A percentile compares a stretch with the other conserved stretches of the same genome.
Evolutionary conservation across 2,888 invertebrate species (phyloP).

Genomic region (Brachypalpus laphriformis): DNA sequence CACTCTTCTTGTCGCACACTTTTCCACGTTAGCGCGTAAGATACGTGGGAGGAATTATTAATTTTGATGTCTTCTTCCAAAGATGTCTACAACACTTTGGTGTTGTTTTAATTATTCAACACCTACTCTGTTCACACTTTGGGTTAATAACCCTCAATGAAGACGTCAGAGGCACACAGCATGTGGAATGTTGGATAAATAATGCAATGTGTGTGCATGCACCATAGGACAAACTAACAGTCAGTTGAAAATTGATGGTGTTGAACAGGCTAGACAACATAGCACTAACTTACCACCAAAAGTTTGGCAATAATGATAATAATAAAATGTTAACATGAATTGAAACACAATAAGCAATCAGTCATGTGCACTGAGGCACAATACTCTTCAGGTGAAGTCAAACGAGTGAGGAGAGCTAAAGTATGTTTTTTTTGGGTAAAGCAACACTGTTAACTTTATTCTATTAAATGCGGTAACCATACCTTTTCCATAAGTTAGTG

Average conservation of each 20-base stretch:
- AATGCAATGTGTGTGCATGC: constrained; percentile 51
- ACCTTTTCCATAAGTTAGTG: not conserved
- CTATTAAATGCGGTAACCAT: constrained; percentile 49
- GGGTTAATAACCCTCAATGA: constrained; percentile 60
- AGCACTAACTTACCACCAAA: constrained; percentile 12
- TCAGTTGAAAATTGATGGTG: constrained; percentile 32
- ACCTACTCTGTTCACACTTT: constrained; percentile 37
- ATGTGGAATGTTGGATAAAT: constrained; percentile 34
- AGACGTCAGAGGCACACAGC: constrained; percentile 28
- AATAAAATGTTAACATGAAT: constrained; percentile 36
- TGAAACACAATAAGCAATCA: constrained; percentile 52
- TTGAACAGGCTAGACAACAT: constrained; percentile 36
- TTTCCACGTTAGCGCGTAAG: not conserved
- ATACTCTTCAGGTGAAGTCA: constrained; percentile 3
- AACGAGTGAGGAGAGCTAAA: constrained; percentile 15
- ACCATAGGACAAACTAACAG: constrained; percentile 26
- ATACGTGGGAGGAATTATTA: constrained; percentile 56
- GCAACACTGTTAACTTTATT: constrained; percentile 24
- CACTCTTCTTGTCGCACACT: constrained; percentile 39
- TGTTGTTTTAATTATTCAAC: constrained; percentile 55
- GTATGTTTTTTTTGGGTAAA: constrained; percentile 5
- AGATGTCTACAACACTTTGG: constrained; percentile 17
- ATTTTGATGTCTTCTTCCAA: constrained; percentile 24
- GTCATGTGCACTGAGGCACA: constrained; percentile 67
- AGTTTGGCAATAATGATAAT: constrained; percentile 53